phyloP scores from a whole-genome alignment of 2,113 vertebrate species.

The Recurvirostra avosetta region DNA sequence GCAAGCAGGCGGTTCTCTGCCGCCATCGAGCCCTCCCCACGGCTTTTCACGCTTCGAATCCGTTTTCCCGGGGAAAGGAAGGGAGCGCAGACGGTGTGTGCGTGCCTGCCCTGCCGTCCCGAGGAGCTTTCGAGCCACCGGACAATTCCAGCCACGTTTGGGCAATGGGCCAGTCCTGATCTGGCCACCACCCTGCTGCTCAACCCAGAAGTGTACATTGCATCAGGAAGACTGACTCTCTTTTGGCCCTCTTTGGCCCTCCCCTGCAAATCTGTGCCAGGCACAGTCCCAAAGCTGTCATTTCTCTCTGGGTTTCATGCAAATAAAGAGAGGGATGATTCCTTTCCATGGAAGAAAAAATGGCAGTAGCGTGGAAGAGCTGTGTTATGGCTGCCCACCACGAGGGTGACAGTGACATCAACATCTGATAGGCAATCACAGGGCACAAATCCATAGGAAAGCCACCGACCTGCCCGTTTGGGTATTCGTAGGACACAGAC shows the following conservation, averaged over 20 bases:
- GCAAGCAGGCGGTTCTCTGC: background rate
- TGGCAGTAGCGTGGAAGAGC: background rate
- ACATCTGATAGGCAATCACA: background rate
- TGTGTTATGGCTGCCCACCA: background rate
- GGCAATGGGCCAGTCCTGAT: background rate
- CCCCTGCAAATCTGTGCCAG: background rate
- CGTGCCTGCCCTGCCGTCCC: no score
- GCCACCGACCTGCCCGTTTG: fast-evolving
- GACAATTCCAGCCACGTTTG: fast-evolving
- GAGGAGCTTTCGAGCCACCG: background rate
- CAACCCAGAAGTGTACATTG: background rate
- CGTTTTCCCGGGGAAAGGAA: background rate
- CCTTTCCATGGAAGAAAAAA: background rate
- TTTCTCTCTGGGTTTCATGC: background rate
- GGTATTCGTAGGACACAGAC: background rate
- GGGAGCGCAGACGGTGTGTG: no score
- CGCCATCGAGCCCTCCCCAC: background rate
- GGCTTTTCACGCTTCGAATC: background rate
- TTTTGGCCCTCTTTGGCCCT: no score
- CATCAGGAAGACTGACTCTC: background rate
- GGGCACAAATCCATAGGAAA: background rate
- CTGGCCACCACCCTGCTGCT: background rate
- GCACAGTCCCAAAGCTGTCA: background rate
- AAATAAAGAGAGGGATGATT: background rate
- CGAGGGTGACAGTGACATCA: background rate